Base-by-base conservation (phyloP, 92 coral and sea anemone genomes). In the Galaxea fascicularis region DNA sequence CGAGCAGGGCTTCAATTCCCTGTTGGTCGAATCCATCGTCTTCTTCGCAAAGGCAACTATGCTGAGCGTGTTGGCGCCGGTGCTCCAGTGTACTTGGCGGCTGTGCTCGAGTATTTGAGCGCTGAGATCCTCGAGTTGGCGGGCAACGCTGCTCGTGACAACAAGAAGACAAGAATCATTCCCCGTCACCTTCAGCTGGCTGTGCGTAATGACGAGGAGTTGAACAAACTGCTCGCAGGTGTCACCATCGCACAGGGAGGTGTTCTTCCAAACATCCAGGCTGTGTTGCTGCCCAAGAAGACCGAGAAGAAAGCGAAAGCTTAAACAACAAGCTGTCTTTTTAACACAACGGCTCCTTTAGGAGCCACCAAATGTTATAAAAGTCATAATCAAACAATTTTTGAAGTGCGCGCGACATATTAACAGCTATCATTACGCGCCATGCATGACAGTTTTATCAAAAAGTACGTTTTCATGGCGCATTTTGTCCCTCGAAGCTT, bases 91-190 rank as follows among this genome's bases (percentile, higher is more conserved):
- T 88, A 91, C 85, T 65, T 88, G 88, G 92, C 92, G 16, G 92
- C 88, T 4, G 82, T 77, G 82, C 82, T 77, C 17, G 82, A 77
- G 74, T 77, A 77, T 63, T 77, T 80, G 68, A 80, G 85, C 85
- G 89, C 89, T 71, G 91, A 88, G 88, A 89, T 89, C 71, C 90
- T 89, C 76, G 92, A 89, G 90, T 89, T 89, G 90, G 93, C 93
- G 77, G 93, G 93, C 69, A 90, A 90, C 79, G 93, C 93, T 90
- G 91, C 93, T 74, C 87, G 93, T 73, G 93, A 90, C 87, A 90
- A 90, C 93, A 90, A 90, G 90, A 89, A 89, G 72, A 41, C 89
- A 26, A 82, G 91, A 76, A 88, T 83, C 87, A 83, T 83, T 21
- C 81, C 87, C 26, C 87, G 87, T 51, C 85, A 80, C 35, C 76